Base-by-base conservation (phyloP, 2,113 vertebrate genomes). In the Gambusia affinis region DNA sequence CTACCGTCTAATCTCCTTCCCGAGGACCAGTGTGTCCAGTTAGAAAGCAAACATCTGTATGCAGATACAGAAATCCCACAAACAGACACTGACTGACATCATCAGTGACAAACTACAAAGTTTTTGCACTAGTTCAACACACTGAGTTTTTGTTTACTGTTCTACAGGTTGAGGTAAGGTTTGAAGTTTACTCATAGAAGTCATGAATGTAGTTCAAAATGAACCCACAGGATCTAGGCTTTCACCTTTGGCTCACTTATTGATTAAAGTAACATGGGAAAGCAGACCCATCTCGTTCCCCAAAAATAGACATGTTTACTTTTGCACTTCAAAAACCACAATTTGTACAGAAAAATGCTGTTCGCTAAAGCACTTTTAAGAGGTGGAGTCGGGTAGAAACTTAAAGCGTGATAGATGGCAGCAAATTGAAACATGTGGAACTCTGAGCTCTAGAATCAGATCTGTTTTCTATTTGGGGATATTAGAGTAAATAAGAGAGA, bases 21-120 rank as follows among this genome's bases (percentile, higher is more conserved):
- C 11, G 8, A 47, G 10, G 28, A 47, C 8, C 70, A 74, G 61
- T 30, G 14, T 71, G 28, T 78, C 61, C 81, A 77, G 73, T 64
- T 85, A 78, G 70, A 57, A 51, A 66, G 71, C 65, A 67, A 63
- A 87, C 84, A 90, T 89, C 85, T 88, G 14, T 74, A 57, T 2
- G 22, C 68, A 68, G 1, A 80, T 84, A 80, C 89, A 89, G 82
- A 85, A 89, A 89, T 65, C 83, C 3, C 27, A 60, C 17, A 22
- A 47, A 31, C 8, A 15, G 47, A 77, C 4, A n/a, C 27, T 0
- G 12, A 60, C 74, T 60, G 67, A 71, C 51, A 71, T 87, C 79
- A 86, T 85, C 75, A 44, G 14, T 71, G 27, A 28, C 62, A 44
- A 60, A 19, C 63, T 54, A 61, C 22, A 33, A 30, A 33, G 37